Evolutionary conservation across 1,140 invertebrate species (phyloP), one percentile per base, ranked within the genome.

Genomic region (Eufriesea mexicana): DNA sequence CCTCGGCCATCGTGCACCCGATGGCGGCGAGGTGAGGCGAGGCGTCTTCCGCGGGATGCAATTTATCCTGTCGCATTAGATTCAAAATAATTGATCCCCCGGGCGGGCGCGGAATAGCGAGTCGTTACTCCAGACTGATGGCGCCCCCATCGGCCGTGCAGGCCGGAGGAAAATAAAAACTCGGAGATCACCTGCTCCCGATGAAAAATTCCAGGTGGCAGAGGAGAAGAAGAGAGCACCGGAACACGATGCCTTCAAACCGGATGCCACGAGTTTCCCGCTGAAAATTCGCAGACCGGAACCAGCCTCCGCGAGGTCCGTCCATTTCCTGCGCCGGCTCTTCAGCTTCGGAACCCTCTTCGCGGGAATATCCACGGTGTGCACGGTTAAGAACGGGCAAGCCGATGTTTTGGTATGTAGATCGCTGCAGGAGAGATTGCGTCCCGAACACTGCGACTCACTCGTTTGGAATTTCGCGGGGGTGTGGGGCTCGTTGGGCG

Each of bases 61-160:
- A 91, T 90, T 91, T 90, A 91, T 92, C 89, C 85, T 80, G 86
- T 90, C 76, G 90, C 79, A 89, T 92, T 91, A 90, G 85, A 89
- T 90, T 88, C 88, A 85, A 91, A 92, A 91, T 92, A 92, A 93
- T 92, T 92, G 92, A 92, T 91, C 86, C 89, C 89, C 80, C 74
- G 87, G 88, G 88, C 82, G 82, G 84, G 68, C 61, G 82, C 78
- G 86, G 84, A 89, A 90, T 89, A 86, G 85, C 83, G 87, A 90
- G 87, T 91, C 90, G 88, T 93, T 92, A 89, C 88, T 83, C 86
- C 67, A 83, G 86, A 87, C 79, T 85, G 87, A 91, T 91, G 85
- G 81, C 84, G 61, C 75, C 55, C 71, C 68, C 73, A 75, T 84
- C 72, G 78, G 28, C 23, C n/a, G 47, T 42, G 84, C 84, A 51